Evolutionary conservation across 2,797 vertebrate species (phyloP), one percentile per base, ranked within the genome.

Genomic region (Phoxinus dragarum): DNA sequence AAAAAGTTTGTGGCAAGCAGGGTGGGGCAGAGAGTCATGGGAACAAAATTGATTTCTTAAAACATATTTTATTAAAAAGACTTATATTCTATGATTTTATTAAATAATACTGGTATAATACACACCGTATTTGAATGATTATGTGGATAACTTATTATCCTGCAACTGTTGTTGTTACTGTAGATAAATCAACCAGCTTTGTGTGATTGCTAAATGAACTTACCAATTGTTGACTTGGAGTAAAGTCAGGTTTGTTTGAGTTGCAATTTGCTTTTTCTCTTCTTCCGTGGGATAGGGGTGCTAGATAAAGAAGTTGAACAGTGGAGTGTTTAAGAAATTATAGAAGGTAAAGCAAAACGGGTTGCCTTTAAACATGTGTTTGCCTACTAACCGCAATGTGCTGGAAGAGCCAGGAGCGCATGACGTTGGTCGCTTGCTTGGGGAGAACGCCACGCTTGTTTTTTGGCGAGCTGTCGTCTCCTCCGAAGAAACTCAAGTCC

Each of bases 321-420:
- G 2, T 2, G 6, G 47, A 81, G 8, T 12, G 52, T 66, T 66
- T 31, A 44, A 16, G 7, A 38, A 74, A 27, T 6, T 21, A 66
- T 21, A 27, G 23, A 14, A 40, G 14, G 7, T 59, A 86, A n/a
- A 61, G 72, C 0, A 36, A 6, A 44, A 31, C 11, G 19, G 36
- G 1, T 5, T 12, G 6, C 59, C 59, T 40, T 64, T 82, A 10
- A 31, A 31, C 47, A 40, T 72, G 17, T 10, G 27, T 9, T 54
- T 49, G n/a, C 31, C 38, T n/a, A 84, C 97, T 96, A 90, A 99
- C 98, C 94, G 96, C 97, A 17, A 99, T 98, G 94, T 99, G 98
- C 93, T 99, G 98, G 85, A 99, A 99, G 86, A 99, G 98, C 98
- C 98, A 99, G 36, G 98, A 98, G 72, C 98, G 96, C 98, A 99